Evolutionary conservation across 1,140 invertebrate species (phyloP), one percentile per base, ranked within the genome.

Genomic region (Drosophila orosa): DNA sequence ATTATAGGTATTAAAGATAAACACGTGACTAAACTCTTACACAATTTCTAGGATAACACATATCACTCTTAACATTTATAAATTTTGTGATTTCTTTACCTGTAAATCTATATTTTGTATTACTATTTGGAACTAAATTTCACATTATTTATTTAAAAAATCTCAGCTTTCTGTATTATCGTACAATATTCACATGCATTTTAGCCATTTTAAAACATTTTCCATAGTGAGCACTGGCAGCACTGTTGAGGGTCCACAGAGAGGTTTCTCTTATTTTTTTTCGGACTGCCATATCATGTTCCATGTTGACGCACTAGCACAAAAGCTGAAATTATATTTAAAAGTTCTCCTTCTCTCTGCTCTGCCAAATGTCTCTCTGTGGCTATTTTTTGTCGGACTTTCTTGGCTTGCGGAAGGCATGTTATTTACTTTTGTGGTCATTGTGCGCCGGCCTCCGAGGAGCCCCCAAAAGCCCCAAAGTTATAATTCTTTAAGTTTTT

Each of bases 401-500:
- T 44, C 50, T 59, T 60, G 50, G 59, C 47, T 50, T 83, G 62
- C 59, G 74, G 52, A 52, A 45, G 66, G 58, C 65, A 86, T 71
- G 79, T 80, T 87, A 87, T 87, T 87, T 87, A 87, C 83, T 87
- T 87, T 87, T 87, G 83, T 79, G 83, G 83, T 87, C 83, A 87
- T 87, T 82, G 83, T 87, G 63, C 67, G 54, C 57, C 60, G 37
- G 27, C 72, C 65, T 74, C 55, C 19, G 63, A 57, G 75, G 31
- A 54, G 44, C 71, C 56, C 59, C 82, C 67, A 68, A 82, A 87
- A 72, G 85, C 83, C 83, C 83, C 76, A 89, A 87, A 89, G 83
- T 87, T 87, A 87, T 87, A 87, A 87, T 87, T 87, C 83, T 87
- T 87, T 80, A 87, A 87, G 83, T 87, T 87, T 86, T 89, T 87